Conservation (phyloP, 2,797 vertebrate genomes). For the Australoheros facetus region DNA sequence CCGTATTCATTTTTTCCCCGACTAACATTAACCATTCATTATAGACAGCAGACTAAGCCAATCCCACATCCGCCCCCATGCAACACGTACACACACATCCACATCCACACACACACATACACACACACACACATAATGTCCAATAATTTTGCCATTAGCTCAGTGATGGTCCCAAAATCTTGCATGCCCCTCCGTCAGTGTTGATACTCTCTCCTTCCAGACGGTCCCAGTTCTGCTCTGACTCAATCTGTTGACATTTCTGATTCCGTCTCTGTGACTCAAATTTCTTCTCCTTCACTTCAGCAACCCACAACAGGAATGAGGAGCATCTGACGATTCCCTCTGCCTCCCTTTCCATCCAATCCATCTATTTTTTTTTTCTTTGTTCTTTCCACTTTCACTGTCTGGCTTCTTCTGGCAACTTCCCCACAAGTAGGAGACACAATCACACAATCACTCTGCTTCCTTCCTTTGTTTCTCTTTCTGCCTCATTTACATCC, state of each 20-base stretch:
- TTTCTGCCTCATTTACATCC: slow-evolving; percentile 38
- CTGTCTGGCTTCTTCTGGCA: slow-evolving; percentile 68
- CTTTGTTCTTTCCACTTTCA: slow-evolving; percentile 68
- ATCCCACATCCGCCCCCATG: slow-evolving; percentile 79
- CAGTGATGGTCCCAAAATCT: slow-evolving; percentile 67
- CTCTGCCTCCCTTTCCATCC: slow-evolving; percentile 63
- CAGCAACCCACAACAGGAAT: slow-evolving; percentile 65
- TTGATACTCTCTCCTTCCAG: slow-evolving; percentile 74
- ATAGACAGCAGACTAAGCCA: slow-evolving; percentile 84
- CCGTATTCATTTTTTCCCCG: slow-evolving; percentile 85
- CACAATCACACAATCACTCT: slow-evolving; percentile 50
- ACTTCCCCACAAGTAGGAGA: slow-evolving; percentile 58
- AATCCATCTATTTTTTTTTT: slow-evolving; percentile 46
- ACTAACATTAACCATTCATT: slow-evolving; percentile 87
- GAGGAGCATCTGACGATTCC: slow-evolving; percentile 72
- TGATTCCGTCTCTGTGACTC: slow-evolving; percentile 71
- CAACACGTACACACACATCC: slow-evolving; percentile 63
- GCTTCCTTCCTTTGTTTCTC: slow-evolving; percentile 55
- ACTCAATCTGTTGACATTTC: slow-evolving; percentile 80
- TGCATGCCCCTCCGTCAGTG: slow-evolving; percentile 67
- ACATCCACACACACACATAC: slow-evolving; percentile 53
- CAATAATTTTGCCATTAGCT: slow-evolving; percentile 73
- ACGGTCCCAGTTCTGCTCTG: slow-evolving; percentile 75
- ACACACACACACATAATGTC: slow-evolving; percentile 56
- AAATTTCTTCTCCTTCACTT: slow-evolving; percentile 71